Evolutionary conservation across 2,113 vertebrate species (phyloP).

Genomic region (Gorilla gorilla): DNA sequence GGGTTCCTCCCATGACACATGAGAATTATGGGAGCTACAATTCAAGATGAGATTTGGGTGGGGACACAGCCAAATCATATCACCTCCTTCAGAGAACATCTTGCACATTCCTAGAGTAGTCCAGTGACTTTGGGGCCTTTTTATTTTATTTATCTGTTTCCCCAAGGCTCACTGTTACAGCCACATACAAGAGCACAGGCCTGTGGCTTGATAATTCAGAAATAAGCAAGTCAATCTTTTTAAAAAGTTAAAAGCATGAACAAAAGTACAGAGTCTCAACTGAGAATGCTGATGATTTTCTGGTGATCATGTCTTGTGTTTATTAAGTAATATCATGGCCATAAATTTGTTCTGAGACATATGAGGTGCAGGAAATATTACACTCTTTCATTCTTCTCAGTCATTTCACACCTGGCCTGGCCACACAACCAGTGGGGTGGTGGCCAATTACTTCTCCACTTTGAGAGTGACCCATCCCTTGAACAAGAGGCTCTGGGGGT

Average conservation of each 20-base stretch:
- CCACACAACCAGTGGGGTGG: too few species aligned
- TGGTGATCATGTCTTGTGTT: neutral
- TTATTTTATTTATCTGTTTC: neutral
- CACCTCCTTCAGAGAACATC: neutral
- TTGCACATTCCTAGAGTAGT: neutral
- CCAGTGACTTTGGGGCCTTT: neutral
- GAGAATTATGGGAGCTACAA: too few species aligned
- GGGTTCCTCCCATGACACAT: too few species aligned
- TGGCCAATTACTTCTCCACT: neutral
- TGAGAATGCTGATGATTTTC: neutral
- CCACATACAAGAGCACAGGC: neutral
- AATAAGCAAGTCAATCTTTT: neutral
- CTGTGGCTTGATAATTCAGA: neutral
- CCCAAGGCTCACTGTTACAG: neutral
- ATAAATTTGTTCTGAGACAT: neutral
- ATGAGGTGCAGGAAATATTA: neutral
- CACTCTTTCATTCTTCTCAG: neutral
- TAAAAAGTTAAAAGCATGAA: neutral
- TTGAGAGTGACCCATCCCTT: neutral
- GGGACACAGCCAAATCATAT: too few species aligned
- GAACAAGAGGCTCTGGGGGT: neutral
- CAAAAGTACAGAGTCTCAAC: neutral
- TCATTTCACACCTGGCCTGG: too few species aligned
- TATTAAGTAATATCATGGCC: neutral
- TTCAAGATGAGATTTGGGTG: too few species aligned